Evolutionary conservation across 2,113 vertebrate genomes (phyloP), one percentile per base, ranked within the genome.

Genomic region (Dromas ardeola): DNA sequence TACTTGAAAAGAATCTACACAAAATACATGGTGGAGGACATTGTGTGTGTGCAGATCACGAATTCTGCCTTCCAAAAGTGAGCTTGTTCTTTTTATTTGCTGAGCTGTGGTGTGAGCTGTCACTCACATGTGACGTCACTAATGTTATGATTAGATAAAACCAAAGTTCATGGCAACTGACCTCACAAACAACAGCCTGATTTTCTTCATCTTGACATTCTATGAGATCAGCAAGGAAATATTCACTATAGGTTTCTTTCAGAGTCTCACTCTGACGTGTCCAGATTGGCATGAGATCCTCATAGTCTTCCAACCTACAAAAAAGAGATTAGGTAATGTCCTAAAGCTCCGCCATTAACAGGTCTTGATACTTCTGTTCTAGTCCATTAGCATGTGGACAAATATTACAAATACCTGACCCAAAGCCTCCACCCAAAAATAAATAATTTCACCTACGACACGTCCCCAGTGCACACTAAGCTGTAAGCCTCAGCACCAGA

Each of bases 231-330:
- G 97, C 93, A 93, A 99, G 97, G 73, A 98, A 97, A 98, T 98
- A 98, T 5, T 98, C 98, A 6, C 96, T 98, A 1, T 98, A 97
- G 3, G 42, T 95, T 76, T 93, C 80, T 42, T 94, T 97, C 91
- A 98, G 93, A 25, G 93, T 70, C 38, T 95, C 96, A n/a, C 90
- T 98, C 56, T 98, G 97, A 74, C 61, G 94, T 15, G 95, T 71
- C 94, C 99, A 98, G 38, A 99, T 91, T 29, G 90, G 85, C 93
- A 98, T 93, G 71, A 99, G 97, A 92, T 99, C 98, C 26, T 99
- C 98, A 11, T 98, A 98, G 93, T 99, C 99, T 95, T 99, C 98
- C 30, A 99, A 96, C 97, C 99, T 99, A 97, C 63, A 95, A 91
- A 83, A 97, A 19, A 94, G 34, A 95, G 69, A 93, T 47, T 2